Evolutionary conservation across 2,113 vertebrate species (phyloP).

Genomic region (Oreamnos americanus): DNA sequence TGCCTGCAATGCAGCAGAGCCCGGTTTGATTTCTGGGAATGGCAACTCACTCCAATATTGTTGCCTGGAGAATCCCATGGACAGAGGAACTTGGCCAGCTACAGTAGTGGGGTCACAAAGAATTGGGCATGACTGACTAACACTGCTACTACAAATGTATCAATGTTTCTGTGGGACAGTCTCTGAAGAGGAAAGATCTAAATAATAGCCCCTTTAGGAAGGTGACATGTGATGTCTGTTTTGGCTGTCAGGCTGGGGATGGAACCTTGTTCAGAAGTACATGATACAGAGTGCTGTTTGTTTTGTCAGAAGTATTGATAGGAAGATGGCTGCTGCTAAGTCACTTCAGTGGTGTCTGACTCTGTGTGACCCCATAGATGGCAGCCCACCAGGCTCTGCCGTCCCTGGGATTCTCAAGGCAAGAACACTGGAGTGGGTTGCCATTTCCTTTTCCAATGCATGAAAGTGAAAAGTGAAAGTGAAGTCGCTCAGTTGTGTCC

Average conservation of each 20-base stretch:
- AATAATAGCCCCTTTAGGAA: neutral
- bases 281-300: neutral
- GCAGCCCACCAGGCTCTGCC: too few species aligned
- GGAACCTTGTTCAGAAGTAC: neutral
- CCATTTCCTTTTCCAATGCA: too few species aligned
- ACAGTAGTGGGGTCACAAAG: neutral
- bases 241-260: neutral
- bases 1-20: neutral
- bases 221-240: neutral
- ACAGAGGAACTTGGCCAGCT: neutral
- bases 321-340: neutral
- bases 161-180: neutral
- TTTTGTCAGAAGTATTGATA: slow-evolving; percentile 22
- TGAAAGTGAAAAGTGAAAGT: too few species aligned
- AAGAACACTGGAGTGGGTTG: too few species aligned
- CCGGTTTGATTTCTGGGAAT: neutral
- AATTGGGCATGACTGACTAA: neutral
- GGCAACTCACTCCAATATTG: neutral
- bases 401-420: too few species aligned
- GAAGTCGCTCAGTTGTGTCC: fast-evolving
- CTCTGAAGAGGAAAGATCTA: neutral
- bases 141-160: neutral
- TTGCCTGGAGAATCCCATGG: neutral
- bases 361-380: too few species aligned
- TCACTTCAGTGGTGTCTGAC: too few species aligned